Percentiles rank a stretch among this genome's conserved stretches.
These are phyloP conservation scores for Lottia scabra DNA, from an alignment of 2,888 invertebrate genomes.

Conservation along the genomic window DNA sequence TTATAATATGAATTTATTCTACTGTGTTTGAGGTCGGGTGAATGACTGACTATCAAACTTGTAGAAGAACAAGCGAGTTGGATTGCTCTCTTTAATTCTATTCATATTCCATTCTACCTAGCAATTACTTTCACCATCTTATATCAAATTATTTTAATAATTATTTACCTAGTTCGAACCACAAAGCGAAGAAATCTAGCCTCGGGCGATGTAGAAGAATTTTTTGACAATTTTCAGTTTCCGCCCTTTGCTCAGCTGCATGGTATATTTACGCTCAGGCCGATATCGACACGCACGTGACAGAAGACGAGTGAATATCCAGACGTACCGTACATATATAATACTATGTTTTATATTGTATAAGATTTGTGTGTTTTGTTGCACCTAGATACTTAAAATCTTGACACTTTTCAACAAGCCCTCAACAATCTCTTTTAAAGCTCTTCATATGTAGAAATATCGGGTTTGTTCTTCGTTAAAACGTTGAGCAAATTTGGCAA, in stretches of 20 bases:
- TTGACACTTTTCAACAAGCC: slow-evolving; percentile 3
- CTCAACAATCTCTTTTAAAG: background rate
- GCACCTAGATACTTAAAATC: background rate
- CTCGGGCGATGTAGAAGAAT: background rate
- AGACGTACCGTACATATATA: background rate
- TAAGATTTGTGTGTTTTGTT: slow-evolving; percentile 3
- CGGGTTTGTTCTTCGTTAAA: slow-evolving; percentile 4
- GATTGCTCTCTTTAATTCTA: no score
- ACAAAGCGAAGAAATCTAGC: background rate
- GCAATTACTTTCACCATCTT: no score
- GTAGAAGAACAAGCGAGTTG: no score
- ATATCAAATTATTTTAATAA: background rate
- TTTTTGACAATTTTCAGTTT: background rate
- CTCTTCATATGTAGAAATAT: slow-evolving; percentile 1
- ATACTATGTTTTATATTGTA: background rate
- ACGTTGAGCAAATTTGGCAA: background rate
- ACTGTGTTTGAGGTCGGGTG: no score
- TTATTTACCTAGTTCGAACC: background rate
- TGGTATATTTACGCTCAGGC: background rate
- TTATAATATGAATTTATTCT: no score
- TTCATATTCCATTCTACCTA: no score
- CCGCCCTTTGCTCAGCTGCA: slow-evolving; percentile 4
- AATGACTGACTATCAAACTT: no score
- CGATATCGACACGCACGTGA: slow-evolving; percentile 1
- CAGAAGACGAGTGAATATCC: background rate